phyloP scores from a whole-genome alignment of 2,888 invertebrate species.

The Noctua fimbriata region DNA sequence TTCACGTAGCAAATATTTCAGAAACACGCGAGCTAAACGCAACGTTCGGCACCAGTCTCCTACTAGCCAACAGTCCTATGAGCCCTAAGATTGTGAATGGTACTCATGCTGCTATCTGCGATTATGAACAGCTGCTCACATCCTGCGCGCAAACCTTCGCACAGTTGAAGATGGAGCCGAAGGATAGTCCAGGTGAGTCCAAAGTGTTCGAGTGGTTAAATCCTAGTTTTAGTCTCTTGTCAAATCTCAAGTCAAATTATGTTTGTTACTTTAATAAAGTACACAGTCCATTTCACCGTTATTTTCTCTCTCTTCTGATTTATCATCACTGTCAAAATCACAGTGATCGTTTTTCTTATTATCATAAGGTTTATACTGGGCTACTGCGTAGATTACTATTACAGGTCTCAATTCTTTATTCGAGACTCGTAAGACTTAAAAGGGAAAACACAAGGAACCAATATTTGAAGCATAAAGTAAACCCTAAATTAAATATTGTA shows the following conservation, averaged over 20 bases:
- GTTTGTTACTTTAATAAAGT: not conserved
- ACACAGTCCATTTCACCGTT: not conserved
- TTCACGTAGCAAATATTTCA: slow-evolving; percentile 71
- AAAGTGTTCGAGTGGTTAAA: not conserved
- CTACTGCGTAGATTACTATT: not conserved
- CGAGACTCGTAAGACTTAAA: too few relatives aligned
- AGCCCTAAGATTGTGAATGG: slow-evolving; percentile 99
- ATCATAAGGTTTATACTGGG: not conserved
- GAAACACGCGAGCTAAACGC: slow-evolving; percentile 96
- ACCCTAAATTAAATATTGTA: too few relatives aligned
- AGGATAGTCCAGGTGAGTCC: slow-evolving; percentile 93
- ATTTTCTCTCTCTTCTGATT: not conserved
- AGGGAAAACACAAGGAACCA: too few relatives aligned
- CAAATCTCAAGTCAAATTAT: not conserved
- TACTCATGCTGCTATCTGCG: slow-evolving; percentile 97
- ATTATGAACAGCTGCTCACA: slow-evolving; percentile 93
- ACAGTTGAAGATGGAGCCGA: slow-evolving; percentile 93
- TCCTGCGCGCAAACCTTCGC: slow-evolving; percentile 93
- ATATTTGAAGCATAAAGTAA: too few relatives aligned
- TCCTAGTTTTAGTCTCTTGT: not conserved
- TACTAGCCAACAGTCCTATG: slow-evolving; percentile 98
- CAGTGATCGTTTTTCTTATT: not conserved
- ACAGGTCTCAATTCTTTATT: not conserved
- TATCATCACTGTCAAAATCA: not conserved
- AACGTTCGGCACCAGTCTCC: slow-evolving; percentile 97